phyloP scores from a whole-genome alignment of 2,113 vertebrate species.

The Gasterosteus nipponicus region DNA sequence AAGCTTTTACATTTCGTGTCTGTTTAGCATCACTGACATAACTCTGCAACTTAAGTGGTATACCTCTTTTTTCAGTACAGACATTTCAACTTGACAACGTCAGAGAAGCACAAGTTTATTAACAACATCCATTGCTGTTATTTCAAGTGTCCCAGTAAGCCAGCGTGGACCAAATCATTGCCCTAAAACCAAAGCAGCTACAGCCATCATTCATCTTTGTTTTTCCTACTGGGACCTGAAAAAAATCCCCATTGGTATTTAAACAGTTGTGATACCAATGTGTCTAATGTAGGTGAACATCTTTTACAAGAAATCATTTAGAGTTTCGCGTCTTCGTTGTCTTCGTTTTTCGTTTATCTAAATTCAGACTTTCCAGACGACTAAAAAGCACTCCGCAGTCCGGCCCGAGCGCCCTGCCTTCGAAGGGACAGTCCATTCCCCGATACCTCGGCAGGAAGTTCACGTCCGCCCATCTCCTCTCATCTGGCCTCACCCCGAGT shows the following conservation, averaged over 20 bases:
- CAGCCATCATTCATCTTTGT: background rate
- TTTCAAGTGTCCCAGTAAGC: background rate
- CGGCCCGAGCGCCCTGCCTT: constrained; percentile 86
- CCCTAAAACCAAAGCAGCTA: background rate
- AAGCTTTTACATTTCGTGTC: background rate
- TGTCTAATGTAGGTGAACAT: background rate
- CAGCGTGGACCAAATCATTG: background rate
- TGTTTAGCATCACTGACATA: background rate
- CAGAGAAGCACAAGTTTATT: background rate
- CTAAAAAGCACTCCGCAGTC: constrained; percentile 88
- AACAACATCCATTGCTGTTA: background rate
- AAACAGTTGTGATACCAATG: background rate
- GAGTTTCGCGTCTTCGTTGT: constrained; percentile 46
- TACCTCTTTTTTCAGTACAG: background rate
- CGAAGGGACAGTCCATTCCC: constrained; percentile 83
- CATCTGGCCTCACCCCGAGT: constrained; percentile 80
- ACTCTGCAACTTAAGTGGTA: background rate
- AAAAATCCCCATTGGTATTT: background rate
- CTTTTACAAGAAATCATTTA: constrained; percentile 12
- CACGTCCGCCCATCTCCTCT: constrained; percentile 81
- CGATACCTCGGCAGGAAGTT: constrained; percentile 82
- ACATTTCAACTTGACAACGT: background rate
- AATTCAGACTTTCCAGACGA: constrained; percentile 79
- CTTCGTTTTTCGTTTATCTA: constrained; percentile 46
- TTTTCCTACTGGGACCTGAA: background rate